Percentiles rank a stretch among this genome's conserved stretches.
These are phyloP conservation scores for Pandemis corylana DNA, from an alignment of 2,888 invertebrate species.

Conservation along the genomic window DNA sequence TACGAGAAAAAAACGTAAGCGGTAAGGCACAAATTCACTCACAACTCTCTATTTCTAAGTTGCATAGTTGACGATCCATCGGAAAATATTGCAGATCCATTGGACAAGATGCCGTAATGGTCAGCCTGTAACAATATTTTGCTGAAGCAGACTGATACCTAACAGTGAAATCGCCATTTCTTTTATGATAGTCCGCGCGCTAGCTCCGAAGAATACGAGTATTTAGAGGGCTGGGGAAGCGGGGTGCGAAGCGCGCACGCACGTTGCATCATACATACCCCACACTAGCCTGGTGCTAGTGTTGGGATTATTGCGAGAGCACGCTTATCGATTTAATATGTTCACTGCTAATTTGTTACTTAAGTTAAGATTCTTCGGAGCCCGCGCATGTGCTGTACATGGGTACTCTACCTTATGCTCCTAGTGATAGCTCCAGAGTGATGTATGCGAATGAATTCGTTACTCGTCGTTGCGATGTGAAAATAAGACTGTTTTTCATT, in stretches of 20 bases:
- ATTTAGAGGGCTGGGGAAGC: no score
- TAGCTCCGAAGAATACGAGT: no score
- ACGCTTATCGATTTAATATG: no score
- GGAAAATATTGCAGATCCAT: slow-evolving; percentile 98
- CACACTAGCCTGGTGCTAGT: no score
- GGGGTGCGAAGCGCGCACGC: no score
- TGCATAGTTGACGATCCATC: slow-evolving; percentile 97
- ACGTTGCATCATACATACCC: no score
- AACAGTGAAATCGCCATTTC: not conserved
- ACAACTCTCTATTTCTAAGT: slow-evolving; percentile 99
- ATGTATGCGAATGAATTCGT: slow-evolving; percentile 99
- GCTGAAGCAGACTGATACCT: not conserved
- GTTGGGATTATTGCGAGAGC: no score
- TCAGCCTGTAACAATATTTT: slow-evolving; percentile 88
- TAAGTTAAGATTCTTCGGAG: no score
- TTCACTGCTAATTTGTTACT: no score
- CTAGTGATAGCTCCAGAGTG: slow-evolving; percentile 97
- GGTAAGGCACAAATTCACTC: slow-evolving; percentile 82
- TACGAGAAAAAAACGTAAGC: slow-evolving; percentile 2
- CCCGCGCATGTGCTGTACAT: no score
- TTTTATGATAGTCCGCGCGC: no score
- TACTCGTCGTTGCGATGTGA: slow-evolving; percentile 99
- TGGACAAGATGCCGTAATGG: slow-evolving; percentile 97
- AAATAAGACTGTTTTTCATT: slow-evolving; percentile 99
- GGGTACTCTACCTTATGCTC: slow-evolving; percentile 92